phyloP scores from a whole-genome alignment of 2,113 vertebrate genomes.

The Acrocephalus kingi region DNA sequence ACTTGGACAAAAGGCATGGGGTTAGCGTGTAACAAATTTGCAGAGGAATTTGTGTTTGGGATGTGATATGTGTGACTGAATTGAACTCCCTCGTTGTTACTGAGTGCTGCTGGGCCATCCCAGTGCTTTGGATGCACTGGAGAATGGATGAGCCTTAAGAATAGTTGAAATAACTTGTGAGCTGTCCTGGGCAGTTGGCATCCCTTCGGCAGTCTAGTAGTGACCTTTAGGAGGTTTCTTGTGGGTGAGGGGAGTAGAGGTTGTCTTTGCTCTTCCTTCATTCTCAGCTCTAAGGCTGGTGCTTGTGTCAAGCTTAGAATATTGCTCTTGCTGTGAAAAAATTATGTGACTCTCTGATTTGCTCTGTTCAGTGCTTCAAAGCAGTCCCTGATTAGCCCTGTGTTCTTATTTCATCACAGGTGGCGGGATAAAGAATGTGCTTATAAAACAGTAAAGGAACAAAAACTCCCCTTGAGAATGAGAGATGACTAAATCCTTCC shows the following conservation, averaged over 20 bases:
- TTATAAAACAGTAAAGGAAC: neutral
- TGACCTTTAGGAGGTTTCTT: neutral
- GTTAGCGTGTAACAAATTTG: neutral
- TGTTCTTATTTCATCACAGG: neutral
- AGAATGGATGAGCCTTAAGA: neutral
- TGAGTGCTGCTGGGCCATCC: neutral
- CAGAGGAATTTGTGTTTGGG: neutral
- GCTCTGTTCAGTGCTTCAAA: neutral
- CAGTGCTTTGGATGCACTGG: neutral
- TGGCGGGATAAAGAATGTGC: neutral
- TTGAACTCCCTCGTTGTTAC: rapidly evolving
- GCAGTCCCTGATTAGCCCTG: neutral
- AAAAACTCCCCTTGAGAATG: neutral
- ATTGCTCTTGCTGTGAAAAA: neutral
- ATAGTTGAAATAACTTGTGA: neutral
- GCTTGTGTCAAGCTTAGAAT: neutral
- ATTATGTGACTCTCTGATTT: neutral
- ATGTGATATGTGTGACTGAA: neutral
- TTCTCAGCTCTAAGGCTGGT: neutral
- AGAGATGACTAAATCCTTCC: neutral
- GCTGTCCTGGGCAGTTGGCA: no score
- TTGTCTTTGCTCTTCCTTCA: neutral
- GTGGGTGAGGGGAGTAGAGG: neutral
- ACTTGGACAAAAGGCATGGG: neutral
- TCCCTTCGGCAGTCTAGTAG: no score